Evolutionary conservation across 2,113 vertebrate genomes (phyloP).

Genomic region (Rhynchomys soricoides): DNA sequence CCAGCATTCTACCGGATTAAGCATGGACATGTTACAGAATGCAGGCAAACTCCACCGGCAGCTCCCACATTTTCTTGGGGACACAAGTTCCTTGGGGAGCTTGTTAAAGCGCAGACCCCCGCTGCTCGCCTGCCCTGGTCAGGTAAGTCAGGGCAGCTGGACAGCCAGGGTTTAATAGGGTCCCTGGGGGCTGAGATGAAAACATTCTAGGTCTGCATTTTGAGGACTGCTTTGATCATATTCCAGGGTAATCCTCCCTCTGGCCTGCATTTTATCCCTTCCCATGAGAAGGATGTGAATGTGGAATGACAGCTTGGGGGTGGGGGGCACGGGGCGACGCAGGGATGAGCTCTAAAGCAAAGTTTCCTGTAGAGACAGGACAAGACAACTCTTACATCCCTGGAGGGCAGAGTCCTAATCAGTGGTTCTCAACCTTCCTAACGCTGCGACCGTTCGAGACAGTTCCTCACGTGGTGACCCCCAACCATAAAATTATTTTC

Average conservation of each 20-base stretch:
- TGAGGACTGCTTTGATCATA: slow-evolving; percentile 11
- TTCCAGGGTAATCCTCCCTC: slow-evolving; percentile 32
- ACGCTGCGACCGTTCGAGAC: background rate
- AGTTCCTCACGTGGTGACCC: background rate
- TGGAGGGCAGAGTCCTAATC: background rate
- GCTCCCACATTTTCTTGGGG: background rate
- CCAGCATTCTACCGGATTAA: background rate
- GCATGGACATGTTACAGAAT: background rate
- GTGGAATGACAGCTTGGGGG: background rate
- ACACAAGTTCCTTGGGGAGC: slow-evolving; percentile 21
- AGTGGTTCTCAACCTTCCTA: background rate
- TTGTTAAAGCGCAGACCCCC: slow-evolving; percentile 46
- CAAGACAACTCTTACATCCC: background rate
- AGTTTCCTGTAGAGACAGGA: background rate
- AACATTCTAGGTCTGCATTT: slow-evolving; percentile 28
- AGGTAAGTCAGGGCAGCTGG: background rate
- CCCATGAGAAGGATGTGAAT: background rate
- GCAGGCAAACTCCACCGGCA: background rate
- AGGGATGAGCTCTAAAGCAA: background rate
- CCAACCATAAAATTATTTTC: background rate
- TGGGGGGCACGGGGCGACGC: no score
- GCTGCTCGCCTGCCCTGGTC: background rate
- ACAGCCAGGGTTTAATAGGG: slow-evolving; percentile 26
- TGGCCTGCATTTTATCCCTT: background rate
- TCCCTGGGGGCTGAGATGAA: slow-evolving; percentile 46